phyloP scores from a whole-genome alignment of 2,888 invertebrate species.

The Nezara viridula region DNA sequence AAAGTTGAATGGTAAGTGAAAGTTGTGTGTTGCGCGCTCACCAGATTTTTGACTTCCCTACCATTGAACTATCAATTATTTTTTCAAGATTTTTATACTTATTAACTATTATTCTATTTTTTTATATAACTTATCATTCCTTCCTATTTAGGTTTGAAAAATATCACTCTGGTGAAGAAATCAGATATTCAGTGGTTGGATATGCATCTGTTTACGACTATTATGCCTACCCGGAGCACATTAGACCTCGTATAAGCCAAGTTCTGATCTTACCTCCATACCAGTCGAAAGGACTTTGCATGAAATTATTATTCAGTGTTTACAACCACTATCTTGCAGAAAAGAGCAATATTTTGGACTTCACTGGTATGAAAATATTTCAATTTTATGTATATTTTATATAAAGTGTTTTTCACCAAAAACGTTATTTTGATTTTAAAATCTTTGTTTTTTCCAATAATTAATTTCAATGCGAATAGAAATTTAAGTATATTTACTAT shows the following conservation, averaged over 20 bases:
- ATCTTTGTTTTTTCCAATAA: background rate
- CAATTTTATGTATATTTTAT: background rate
- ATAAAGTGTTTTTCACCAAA: background rate
- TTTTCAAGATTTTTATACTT: background rate
- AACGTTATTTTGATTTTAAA: background rate
- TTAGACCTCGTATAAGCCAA: slow-evolving; percentile 92
- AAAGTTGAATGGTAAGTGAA: too few relatives aligned
- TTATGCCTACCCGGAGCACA: slow-evolving; percentile 90
- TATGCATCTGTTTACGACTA: slow-evolving; percentile 95
- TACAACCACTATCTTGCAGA: slow-evolving; percentile 71
- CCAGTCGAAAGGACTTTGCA: slow-evolving; percentile 87
- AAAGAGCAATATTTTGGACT: slow-evolving; percentile 65
- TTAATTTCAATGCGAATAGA: background rate
- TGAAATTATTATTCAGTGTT: slow-evolving; percentile 78
- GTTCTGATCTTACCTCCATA: slow-evolving; percentile 93
- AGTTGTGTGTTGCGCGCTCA: too few relatives aligned
- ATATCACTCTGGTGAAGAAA: slow-evolving; percentile 74
- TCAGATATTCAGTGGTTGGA: slow-evolving; percentile 84
- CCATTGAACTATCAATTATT: too few relatives aligned
- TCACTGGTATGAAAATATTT: slow-evolving; percentile 41
- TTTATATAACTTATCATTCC: slow-evolving; percentile 40
- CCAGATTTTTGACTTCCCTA: too few relatives aligned
- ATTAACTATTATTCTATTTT: background rate
- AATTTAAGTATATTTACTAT: background rate
- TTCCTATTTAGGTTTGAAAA: slow-evolving; percentile 77